Evolutionary conservation across 1,140 invertebrate genomes (phyloP), one percentile per base, ranked within the genome.

Genomic region (Bicyclus anynana): DNA sequence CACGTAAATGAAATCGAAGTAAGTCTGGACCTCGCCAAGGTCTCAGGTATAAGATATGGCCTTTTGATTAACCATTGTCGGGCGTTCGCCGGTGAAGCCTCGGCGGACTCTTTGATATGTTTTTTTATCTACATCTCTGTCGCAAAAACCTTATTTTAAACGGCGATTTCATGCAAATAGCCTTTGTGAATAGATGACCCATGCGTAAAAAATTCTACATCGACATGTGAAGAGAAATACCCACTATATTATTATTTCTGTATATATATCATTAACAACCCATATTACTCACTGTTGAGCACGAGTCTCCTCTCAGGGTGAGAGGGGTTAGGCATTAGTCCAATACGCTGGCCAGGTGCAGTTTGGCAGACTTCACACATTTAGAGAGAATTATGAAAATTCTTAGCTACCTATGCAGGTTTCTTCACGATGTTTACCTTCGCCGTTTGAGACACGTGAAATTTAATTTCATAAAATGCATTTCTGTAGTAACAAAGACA

Each of bases 1-100:
- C 78, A 84, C 69, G 80, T 81, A 87, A 87, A 85, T 87, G 82
- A 81, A 84, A 87, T 85, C 80, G 84, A 83, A 85, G 84, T 87
- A 85, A 72, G 71, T 75, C 68, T 54, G 64, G 69, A 46, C 55
- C 52, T 53, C 46, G 53, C 72, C 74, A 77, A 77, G 78, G 77
- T 76, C 76, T 67, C 69, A 2, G 59, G 69, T 72, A 76, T 84
- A 74, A 85, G 84, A 87, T 85, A 84, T 75, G 75, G 74, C 71
- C 59, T 75, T 87, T 81, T 84, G 82, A 87, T 87, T 87, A 84
- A 72, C 82, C 70, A 82, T 80, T 84, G 82, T 83, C 72, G 77
- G 72, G 54, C 54, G 57, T 50, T 62, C 63, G 53, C 49, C 66
- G 51, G 62, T 73, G 57, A 69, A 73, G 69, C 76, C 69, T 47